Evolutionary conservation across 2,113 vertebrate genomes (phyloP).

Genomic region (Pterophyllum scalare): DNA sequence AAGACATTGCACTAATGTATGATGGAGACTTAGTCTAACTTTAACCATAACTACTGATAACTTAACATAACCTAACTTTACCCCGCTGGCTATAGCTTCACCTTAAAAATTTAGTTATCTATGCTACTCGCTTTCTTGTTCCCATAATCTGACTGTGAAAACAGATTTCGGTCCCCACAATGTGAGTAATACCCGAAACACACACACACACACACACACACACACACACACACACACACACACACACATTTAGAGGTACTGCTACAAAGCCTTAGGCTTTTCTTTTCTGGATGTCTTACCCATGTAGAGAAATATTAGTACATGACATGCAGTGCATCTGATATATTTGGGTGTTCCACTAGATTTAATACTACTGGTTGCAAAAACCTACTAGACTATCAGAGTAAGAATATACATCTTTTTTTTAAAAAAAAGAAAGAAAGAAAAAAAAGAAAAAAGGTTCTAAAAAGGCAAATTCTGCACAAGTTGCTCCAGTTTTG

Average conservation of each 20-base stretch:
- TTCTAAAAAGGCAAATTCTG: not conserved
- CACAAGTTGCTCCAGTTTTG: not conserved
- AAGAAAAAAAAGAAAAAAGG: not conserved
- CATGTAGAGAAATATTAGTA: slow-evolving; percentile 63
- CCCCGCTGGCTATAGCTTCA: not conserved
- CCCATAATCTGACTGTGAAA: not conserved
- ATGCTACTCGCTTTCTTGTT: not conserved
- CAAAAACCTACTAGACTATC: not conserved
- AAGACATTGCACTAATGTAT: not conserved
- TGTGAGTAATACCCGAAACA: not conserved
- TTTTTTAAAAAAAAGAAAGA: not conserved
- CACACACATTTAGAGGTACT: not conserved
- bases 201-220: not conserved
- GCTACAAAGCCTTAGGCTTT: slow-evolving; percentile 49
- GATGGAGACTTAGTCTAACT: not conserved
- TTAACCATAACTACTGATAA: not conserved
- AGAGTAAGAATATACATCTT: not conserved
- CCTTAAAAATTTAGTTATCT: not conserved
- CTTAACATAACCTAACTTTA: not conserved
- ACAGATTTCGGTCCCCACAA: slow-evolving; percentile 8
- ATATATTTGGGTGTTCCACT: slow-evolving; percentile 46
- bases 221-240: slow-evolving; percentile 5
- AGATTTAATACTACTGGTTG: slow-evolving; percentile 39
- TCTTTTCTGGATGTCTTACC: slow-evolving; percentile 58
- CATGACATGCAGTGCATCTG: slow-evolving; percentile 47